These are phyloP conservation scores for Lepidothrix coronata DNA, from an alignment of 2,113 vertebrate genomes.

Conservation along the genomic window DNA sequence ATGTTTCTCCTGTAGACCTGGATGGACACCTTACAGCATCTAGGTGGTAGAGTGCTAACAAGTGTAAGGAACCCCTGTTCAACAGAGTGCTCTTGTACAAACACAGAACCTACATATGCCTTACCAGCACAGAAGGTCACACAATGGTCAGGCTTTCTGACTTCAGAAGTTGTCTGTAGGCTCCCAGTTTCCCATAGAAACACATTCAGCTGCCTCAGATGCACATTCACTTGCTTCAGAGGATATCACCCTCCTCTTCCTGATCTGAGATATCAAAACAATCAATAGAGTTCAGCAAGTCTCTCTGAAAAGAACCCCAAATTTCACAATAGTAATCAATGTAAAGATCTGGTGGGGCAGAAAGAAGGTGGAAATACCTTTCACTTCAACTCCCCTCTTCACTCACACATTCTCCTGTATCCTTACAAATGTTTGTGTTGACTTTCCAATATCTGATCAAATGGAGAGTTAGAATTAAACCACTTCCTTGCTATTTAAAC, in stretches of 20 bases:
- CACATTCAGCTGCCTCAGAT: background rate
- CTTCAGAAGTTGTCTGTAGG: background rate
- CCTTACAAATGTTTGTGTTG: background rate
- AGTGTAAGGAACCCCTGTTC: background rate
- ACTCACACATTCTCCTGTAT: background rate
- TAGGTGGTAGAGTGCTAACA: background rate
- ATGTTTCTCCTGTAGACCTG: background rate
- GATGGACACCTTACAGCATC: background rate
- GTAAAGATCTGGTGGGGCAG: background rate
- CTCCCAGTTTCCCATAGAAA: background rate
- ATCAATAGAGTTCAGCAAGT: background rate
- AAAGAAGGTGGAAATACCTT: background rate
- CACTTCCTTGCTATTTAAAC: background rate
- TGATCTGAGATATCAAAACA: background rate
- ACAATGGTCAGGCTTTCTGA: background rate
- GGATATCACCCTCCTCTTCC: background rate
- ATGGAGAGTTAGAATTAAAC: background rate
- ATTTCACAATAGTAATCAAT: background rate
- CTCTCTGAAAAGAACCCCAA: background rate
- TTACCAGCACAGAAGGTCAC: background rate
- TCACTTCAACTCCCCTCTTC: background rate
- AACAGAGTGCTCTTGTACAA: background rate
- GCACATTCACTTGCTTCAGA: background rate
- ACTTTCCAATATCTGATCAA: background rate
- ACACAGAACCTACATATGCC: background rate